A percentile compares a stretch with the other conserved stretches of the same genome.
Conservation (phyloP, 2,888 invertebrate species). For the Steinernema hermaphroditum region DNA sequence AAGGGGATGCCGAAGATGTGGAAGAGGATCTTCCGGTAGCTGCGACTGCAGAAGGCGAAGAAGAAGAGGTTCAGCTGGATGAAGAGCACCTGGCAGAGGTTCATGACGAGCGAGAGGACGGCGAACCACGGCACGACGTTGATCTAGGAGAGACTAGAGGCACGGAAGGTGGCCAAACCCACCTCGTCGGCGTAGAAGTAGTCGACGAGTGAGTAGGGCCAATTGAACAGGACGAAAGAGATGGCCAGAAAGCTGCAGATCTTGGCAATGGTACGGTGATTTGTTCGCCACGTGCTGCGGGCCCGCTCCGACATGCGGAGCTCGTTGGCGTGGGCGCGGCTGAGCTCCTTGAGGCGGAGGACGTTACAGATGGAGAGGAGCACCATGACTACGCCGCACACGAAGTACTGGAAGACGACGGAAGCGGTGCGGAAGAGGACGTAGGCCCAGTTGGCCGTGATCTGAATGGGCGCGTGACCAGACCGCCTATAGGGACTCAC, state of each 20-base stretch:
- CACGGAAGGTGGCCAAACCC: too few species aligned
- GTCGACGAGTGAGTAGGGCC: conserved; percentile 49
- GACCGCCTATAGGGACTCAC: neutral
- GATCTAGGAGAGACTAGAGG: conserved; percentile 37
- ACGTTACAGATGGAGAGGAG: conserved; percentile 37
- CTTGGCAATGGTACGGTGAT: conserved; percentile 46
- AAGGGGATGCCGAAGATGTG: conserved; percentile 32
- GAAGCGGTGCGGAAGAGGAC: conserved; percentile 32
- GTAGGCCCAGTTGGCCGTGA: conserved; percentile 38
- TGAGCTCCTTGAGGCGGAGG: conserved; percentile 36
- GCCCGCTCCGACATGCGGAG: conserved; percentile 41
- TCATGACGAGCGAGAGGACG: conserved; percentile 43
- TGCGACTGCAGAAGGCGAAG: conserved; percentile 45
- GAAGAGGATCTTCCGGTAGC: conserved; percentile 40
- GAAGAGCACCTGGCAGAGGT: conserved; percentile 44
- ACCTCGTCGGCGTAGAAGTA: conserved; percentile 47
- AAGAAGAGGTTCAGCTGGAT: conserved; percentile 48
- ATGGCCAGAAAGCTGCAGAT: conserved; percentile 45
- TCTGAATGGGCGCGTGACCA: conserved; percentile 16
- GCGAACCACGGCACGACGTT: conserved; percentile 36
- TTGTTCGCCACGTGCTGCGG: conserved; percentile 38
- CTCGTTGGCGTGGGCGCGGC: conserved; percentile 39
- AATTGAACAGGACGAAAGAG: conserved; percentile 46
- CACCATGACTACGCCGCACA: conserved; percentile 43
- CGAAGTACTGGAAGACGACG: conserved; percentile 45